Percentiles rank a stretch among this genome's conserved stretches.
Conservation (phyloP, 2,113 vertebrate species). For the Podarcis cretensis region DNA sequence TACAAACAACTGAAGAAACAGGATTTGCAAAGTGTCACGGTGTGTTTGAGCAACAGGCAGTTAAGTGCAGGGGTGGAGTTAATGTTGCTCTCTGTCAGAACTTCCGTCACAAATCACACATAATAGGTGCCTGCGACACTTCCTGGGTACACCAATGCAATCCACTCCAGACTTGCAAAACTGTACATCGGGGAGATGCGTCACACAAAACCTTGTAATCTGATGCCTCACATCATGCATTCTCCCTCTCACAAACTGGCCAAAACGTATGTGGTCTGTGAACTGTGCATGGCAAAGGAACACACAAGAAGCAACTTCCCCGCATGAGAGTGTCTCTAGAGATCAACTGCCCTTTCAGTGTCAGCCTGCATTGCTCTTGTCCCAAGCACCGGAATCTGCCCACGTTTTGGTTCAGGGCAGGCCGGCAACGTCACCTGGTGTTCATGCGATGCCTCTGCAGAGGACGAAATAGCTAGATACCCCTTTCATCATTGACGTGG, state of each 20-base stretch:
- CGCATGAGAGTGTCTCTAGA: neutral
- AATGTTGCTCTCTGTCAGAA: neutral
- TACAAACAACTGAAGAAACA: neutral
- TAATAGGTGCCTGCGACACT: no score
- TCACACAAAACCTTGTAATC: no score
- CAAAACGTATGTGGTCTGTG: neutral
- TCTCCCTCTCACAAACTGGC: no score
- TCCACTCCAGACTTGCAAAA: no score
- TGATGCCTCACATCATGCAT: no score
- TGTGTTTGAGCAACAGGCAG: neutral
- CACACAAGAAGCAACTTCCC: neutral
- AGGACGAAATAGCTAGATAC: neutral
- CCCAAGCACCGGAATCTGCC: neutral
- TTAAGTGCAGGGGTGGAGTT: neutral
- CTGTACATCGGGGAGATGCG: no score
- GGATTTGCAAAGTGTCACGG: neutral
- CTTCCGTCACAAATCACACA: neutral
- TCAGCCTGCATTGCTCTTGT: neutral
- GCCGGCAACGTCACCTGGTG: slow-evolving; percentile 10
- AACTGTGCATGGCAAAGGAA: neutral
- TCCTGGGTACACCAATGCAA: neutral
- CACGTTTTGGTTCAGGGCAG: neutral
- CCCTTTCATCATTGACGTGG: neutral
- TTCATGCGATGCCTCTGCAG: neutral
- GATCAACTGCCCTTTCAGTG: neutral